A percentile compares a stretch with the other conserved stretches of the same genome.
Conservation (phyloP, 2,113 vertebrate species). For the Vulpes ferrilata region DNA sequence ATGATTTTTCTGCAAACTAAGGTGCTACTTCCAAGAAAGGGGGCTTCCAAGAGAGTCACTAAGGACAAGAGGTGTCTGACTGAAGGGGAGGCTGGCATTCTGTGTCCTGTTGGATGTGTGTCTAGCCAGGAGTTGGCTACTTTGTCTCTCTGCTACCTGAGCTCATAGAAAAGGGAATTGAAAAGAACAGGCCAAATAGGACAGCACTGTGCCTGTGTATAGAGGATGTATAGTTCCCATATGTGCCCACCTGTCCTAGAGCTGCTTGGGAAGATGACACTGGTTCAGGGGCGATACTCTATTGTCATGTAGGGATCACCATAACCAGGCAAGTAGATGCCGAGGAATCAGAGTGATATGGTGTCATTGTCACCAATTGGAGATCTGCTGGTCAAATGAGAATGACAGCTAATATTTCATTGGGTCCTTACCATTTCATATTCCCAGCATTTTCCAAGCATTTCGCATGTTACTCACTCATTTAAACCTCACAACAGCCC, state of each 20-base stretch:
- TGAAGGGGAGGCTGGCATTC: not conserved
- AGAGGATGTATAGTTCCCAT: not conserved
- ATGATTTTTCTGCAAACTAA: not conserved
- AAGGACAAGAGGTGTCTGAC: not conserved
- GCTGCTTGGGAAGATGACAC: not conserved
- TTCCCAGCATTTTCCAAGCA: not conserved
- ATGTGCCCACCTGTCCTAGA: not conserved
- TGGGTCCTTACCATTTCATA: not conserved
- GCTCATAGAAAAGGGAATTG: not conserved
- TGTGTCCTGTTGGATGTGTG: not conserved
- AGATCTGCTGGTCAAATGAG: not conserved
- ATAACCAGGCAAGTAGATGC: not conserved
- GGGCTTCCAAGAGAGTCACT: not conserved
- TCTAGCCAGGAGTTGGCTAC: not conserved
- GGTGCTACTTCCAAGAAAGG: not conserved
- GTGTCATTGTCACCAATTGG: not conserved
- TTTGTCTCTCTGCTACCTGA: not conserved
- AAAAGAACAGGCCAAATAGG: not conserved
- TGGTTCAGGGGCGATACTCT: not conserved
- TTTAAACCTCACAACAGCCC: not conserved
- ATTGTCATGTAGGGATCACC: not conserved
- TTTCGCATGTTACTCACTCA: not conserved
- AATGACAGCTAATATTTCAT: not conserved
- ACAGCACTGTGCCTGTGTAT: no score
- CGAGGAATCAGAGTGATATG: not conserved